Conservation (phyloP, 2,113 vertebrate species). For the Antennarius striatus region DNA sequence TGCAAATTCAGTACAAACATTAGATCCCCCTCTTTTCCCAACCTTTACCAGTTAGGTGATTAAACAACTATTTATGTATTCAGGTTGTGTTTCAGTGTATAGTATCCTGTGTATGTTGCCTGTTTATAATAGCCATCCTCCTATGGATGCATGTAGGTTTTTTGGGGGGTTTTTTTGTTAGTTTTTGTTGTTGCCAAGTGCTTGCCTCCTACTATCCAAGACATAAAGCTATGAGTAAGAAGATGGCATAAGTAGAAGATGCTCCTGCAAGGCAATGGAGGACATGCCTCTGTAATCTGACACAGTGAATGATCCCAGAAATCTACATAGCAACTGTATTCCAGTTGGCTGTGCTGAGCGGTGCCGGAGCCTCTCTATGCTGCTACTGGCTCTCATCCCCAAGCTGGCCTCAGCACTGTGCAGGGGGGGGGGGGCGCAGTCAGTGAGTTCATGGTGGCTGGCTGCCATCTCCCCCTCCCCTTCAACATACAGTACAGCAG, state of each 20-base stretch:
- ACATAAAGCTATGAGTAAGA: conserved; percentile 34
- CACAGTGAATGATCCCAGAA: conserved; percentile 65
- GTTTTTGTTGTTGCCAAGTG: conserved; percentile 17
- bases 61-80: not conserved
- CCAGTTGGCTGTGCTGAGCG: conserved; percentile 61
- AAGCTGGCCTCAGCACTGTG: conserved; percentile 66
- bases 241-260: conserved; percentile 36
- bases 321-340: conserved; percentile 66
- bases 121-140: not conserved
- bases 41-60: conserved; percentile 1
- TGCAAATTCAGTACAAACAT: not conserved
- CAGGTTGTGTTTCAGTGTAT: no score
- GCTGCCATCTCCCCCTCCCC: conserved; percentile 56
- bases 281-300: conserved; percentile 56
- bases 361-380: conserved; percentile 51
- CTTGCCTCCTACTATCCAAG: conserved; percentile 15
- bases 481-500: conserved; percentile 52
- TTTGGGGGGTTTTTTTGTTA: not conserved
- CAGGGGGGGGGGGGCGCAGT: conserved; percentile 54
- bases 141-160: no score
- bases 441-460: conserved; percentile 75
- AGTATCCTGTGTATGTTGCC: no score
- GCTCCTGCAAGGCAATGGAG: conserved; percentile 25
- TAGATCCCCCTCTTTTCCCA: not conserved
- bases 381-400: conserved; percentile 62